A percentile compares a stretch with the other conserved stretches of the same genome.
These are phyloP conservation scores for Hymenochirus boettgeri DNA, from an alignment of 2,113 vertebrate species.

Conservation along the genomic window DNA sequence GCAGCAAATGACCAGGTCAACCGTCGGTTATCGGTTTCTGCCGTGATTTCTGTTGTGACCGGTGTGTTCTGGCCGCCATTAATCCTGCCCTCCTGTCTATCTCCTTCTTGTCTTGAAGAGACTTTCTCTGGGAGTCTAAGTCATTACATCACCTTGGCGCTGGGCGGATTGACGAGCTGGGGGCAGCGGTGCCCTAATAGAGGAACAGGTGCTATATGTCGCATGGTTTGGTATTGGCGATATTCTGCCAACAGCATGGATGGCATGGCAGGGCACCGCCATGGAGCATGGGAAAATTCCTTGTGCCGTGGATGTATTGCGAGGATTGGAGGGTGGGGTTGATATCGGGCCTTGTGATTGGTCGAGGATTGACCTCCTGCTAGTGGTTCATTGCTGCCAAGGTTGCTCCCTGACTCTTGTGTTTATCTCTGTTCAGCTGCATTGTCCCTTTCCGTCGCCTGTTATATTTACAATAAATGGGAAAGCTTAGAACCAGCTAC, in stretches of 20 bases:
- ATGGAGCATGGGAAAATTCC: background rate
- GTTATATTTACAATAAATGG: too few species aligned
- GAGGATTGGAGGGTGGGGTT: too few species aligned
- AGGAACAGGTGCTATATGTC: constrained; percentile 22
- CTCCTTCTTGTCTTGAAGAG: constrained; percentile 28
- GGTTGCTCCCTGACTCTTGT: too few species aligned
- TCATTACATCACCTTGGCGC: background rate
- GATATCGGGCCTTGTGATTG: too few species aligned
- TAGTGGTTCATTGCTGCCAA: too few species aligned
- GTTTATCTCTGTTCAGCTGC: background rate
- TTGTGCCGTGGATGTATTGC: background rate
- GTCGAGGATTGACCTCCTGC: too few species aligned
- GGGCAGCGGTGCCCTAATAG: constrained; percentile 33
- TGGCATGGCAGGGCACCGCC: background rate
- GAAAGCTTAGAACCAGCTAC: too few species aligned
- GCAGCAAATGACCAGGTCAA: too few species aligned
- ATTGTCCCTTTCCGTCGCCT: too few species aligned
- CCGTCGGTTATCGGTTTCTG: too few species aligned
- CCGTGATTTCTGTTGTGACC: too few species aligned
- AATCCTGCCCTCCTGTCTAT: constrained; percentile 15
- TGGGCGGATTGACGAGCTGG: constrained; percentile 6
- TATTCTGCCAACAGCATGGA: background rate
- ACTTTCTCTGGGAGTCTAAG: constrained; percentile 5
- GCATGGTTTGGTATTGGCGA: constrained; percentile 26
- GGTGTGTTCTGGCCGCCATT: fast-evolving